These are phyloP conservation scores for Enteromius trimaculatus DNA, from an alignment of 2,797 vertebrate genomes.

Conservation along the genomic window DNA sequence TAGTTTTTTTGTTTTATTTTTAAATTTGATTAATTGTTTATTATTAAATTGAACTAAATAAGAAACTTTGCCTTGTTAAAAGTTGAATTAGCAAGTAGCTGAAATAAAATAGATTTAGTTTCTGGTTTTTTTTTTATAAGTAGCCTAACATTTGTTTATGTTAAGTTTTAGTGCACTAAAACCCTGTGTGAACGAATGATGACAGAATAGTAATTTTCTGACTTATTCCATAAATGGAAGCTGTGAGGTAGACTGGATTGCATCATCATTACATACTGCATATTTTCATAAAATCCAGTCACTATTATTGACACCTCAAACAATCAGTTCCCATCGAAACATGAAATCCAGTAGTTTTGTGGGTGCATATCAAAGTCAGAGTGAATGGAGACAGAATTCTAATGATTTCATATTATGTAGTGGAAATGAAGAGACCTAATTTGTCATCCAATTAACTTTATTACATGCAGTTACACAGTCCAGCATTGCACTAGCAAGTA, in stretches of 20 bases:
- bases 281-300: not conserved
- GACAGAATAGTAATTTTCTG: not conserved
- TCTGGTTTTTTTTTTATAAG: no score
- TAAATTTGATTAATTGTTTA: no score
- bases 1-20: no score
- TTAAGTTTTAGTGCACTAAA: no score
- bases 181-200: not conserved
- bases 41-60: no score
- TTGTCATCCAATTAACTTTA: slow-evolving; percentile 70
- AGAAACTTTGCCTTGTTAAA: no score
- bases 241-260: not conserved
- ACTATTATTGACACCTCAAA: not conserved
- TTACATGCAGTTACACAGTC: slow-evolving; percentile 79
- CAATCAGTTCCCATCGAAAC: not conserved
- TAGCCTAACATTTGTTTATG: no score
- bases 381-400: not conserved
- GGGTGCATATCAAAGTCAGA: not conserved
- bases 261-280: not conserved
- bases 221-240: not conserved
- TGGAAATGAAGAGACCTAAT: not conserved
- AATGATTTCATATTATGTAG: not conserved
- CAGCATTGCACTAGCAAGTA: slow-evolving; percentile 69
- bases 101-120: no score
- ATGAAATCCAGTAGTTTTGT: not conserved
- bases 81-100: no score